phyloP scores from a whole-genome alignment of 2,113 vertebrate genomes.

The Microtus oregoni region DNA sequence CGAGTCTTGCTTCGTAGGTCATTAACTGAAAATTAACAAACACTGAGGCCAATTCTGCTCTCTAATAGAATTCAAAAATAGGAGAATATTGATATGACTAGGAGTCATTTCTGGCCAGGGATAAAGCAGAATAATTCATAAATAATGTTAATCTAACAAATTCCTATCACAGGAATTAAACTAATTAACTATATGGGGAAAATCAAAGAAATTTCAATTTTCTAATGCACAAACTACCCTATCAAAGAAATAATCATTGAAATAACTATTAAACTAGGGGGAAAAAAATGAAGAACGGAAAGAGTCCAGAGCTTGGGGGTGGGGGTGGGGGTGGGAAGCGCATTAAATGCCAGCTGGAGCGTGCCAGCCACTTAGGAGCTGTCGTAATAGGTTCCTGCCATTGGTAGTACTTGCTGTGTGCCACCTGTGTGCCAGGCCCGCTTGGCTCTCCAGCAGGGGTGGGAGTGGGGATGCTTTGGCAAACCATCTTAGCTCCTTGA shows the following conservation, averaged over 20 bases:
- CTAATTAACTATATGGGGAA: constrained; percentile 40
- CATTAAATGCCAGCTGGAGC: not conserved
- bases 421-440: not conserved
- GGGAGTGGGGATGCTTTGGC: not conserved
- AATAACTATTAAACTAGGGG: not conserved
- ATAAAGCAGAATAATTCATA: constrained; percentile 48
- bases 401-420: not conserved
- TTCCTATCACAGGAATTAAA: constrained; percentile 48
- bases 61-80: constrained; percentile 39
- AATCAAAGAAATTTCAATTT: constrained; percentile 40
- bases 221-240: constrained; percentile 35
- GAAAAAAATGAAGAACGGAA: not conserved
- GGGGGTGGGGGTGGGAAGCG: not conserved
- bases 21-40: constrained; percentile 49
- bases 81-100: not conserved
- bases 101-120: constrained; percentile 32
- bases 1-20: not conserved
- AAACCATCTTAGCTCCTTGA: not conserved
- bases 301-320: not conserved
- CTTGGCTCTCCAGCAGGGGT: not conserved
- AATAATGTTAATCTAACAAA: constrained; percentile 38
- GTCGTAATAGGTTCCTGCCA: not conserved
- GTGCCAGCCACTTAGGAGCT: not conserved
- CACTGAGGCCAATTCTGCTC: not conserved
- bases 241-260: constrained; percentile 36